Percentiles rank a stretch among this genome's conserved stretches.
Evolutionary conservation across 92 coral and sea anemone genomes (phyloP).

Genomic region (Umimayanthus kanabou): DNA sequence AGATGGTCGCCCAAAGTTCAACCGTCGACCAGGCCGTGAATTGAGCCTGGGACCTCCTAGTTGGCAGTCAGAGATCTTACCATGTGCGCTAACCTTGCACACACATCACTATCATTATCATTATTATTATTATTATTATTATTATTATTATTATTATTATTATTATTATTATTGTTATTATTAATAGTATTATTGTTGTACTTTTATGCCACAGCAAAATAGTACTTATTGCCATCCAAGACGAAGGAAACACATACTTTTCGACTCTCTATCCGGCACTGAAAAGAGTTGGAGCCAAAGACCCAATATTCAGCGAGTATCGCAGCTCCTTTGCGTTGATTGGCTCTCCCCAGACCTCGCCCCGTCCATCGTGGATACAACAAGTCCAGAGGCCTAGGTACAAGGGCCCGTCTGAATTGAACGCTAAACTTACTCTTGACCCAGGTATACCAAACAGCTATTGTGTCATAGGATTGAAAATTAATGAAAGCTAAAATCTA

Average conservation of each 20-base stretch:
- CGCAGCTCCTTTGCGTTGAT: slow-evolving; percentile 50
- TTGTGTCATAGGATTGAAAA: not conserved
- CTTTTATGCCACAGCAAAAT: slow-evolving; percentile 36
- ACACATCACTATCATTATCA: too few species aligned
- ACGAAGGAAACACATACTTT: slow-evolving; percentile 38
- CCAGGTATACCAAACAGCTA: not conserved
- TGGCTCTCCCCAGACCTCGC: slow-evolving; percentile 38
- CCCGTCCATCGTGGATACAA: slow-evolving; percentile 49
- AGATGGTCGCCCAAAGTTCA: too few species aligned
- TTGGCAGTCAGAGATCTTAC: too few species aligned
- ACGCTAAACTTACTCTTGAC: not conserved
- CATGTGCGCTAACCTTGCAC: too few species aligned
- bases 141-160: too few species aligned
- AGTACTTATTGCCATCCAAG: slow-evolving; percentile 58
- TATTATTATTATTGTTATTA: too few species aligned
- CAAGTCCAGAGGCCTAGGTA: slow-evolving; percentile 36
- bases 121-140: too few species aligned
- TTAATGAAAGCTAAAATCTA: not conserved
- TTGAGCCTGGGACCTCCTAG: too few species aligned
- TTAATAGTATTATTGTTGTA: not conserved
- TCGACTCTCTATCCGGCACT: slow-evolving; percentile 32
- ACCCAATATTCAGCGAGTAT: slow-evolving; percentile 37
- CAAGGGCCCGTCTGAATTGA: slow-evolving; percentile 41
- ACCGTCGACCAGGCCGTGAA: too few species aligned
- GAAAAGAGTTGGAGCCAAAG: slow-evolving; percentile 41